Evolutionary conservation across 1,140 invertebrate genomes (phyloP).

Genomic region (Trichonephila clavipes): DNA sequence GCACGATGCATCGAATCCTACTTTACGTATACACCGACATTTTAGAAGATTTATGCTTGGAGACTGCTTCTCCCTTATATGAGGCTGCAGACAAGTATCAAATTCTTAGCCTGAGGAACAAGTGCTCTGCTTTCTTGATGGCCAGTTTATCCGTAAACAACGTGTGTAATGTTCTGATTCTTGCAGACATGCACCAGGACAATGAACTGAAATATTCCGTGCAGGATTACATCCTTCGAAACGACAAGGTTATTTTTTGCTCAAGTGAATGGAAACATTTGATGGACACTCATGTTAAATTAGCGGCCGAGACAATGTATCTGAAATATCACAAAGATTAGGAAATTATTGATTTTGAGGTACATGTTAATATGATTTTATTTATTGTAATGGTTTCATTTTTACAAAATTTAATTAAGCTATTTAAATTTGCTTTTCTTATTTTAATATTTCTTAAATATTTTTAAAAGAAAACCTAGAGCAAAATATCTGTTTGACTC

Average conservation of each 20-base stretch:
- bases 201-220: not conserved
- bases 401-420: too few species aligned
- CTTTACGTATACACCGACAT: not conserved
- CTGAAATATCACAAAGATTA: not conserved
- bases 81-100: constrained; percentile 11
- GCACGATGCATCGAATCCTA: not conserved
- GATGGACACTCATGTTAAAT: not conserved
- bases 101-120: not conserved
- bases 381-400: too few species aligned
- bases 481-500: too few species aligned
- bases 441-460: too few species aligned
- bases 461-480: too few species aligned
- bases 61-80: not conserved
- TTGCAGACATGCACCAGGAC: constrained; percentile 1
- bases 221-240: not conserved
- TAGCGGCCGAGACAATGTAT: not conserved
- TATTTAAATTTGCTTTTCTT: too few species aligned
- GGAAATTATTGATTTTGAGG: not conserved
- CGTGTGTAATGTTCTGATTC: not conserved
- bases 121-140: not conserved
- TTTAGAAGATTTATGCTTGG: not conserved
- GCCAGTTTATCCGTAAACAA: not conserved
- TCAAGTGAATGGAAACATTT: not conserved
- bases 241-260: not conserved
- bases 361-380: not conserved